Conservation (phyloP, 2,113 vertebrate species). For the Nycticorax nycticorax region DNA sequence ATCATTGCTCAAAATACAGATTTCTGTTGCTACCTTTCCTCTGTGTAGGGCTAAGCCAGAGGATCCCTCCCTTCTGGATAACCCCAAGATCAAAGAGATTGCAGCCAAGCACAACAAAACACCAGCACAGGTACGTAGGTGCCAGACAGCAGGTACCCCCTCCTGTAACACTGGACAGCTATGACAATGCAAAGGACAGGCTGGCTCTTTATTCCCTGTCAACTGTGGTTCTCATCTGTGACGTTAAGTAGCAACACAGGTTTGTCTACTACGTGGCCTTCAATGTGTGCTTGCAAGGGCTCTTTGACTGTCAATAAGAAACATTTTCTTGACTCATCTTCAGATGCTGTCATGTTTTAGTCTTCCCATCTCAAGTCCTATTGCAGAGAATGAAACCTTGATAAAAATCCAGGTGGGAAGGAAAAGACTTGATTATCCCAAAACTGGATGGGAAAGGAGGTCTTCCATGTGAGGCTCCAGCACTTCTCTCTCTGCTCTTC, state of each 20-base stretch:
- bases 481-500: neutral
- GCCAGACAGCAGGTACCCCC: neutral
- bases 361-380: neutral
- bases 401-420: neutral
- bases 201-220: neutral
- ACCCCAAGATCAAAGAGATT: conserved; percentile 80
- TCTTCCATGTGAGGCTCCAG: neutral
- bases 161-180: neutral
- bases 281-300: neutral
- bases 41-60: conserved; percentile 77
- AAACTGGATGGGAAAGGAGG: neutral
- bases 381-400: neutral
- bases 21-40: neutral
- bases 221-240: neutral
- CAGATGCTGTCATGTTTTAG: neutral
- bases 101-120: conserved; percentile 81
- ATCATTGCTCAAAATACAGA: neutral
- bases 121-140: conserved; percentile 77
- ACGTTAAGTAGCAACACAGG: neutral
- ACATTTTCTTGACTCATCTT: neutral
- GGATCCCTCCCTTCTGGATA: conserved; percentile 81
- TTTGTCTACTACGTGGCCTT: neutral
- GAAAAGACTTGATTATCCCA: neutral
- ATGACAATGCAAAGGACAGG: neutral
- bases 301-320: neutral